Base-by-base conservation (phyloP, 1,140 invertebrate species). In the Lordiphosa collinella region DNA sequence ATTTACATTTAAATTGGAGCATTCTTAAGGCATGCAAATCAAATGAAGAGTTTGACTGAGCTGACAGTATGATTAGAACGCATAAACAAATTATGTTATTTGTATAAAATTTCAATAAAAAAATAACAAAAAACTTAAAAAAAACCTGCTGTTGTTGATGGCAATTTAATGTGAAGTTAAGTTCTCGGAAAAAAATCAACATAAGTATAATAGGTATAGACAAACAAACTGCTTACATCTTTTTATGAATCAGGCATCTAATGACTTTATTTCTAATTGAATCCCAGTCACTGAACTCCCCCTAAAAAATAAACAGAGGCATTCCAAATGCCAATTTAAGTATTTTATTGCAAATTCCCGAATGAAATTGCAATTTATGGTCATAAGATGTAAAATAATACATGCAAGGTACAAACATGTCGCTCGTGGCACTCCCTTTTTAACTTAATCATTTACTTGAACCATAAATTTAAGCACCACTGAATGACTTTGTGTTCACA, bases 1-100 rank as follows among this genome's bases (percentile, higher is more conserved):
- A 84, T 84, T 84, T 84, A 73, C 79, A 84, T 84, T 73, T 85
- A 85, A 73, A 85, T 84, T 78, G 78, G 78, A 84, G 57, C 79
- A 68, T 62, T 73, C 73, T 60, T 62, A 54, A 70, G 55, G 4
- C 32, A 37, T 14, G 16, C 43, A 46, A 11, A 48, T 48, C 37
- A 60, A 53, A 56, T 29, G 25, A 29, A 29, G 25, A 29, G 2
- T 29, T 29, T 29, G 7, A 29, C 25, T 40, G 36, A 38, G 14
- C 14, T 14, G 36, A 9, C 12, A 38, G 14, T 38, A 12, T 29
- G 25, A 38, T 13, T 22, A 43, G n/a, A 43, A 43, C 16, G 40
- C 13, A 40, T 18, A 25, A 52, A 59, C 34, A 37, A 64, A 47
- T 22, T 38, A 54, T 36, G 48, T 40, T 25, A 56, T 14, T 57